Evolutionary conservation across 2,888 invertebrate species (phyloP).

Genomic region (Andrena chrysosceles): DNA sequence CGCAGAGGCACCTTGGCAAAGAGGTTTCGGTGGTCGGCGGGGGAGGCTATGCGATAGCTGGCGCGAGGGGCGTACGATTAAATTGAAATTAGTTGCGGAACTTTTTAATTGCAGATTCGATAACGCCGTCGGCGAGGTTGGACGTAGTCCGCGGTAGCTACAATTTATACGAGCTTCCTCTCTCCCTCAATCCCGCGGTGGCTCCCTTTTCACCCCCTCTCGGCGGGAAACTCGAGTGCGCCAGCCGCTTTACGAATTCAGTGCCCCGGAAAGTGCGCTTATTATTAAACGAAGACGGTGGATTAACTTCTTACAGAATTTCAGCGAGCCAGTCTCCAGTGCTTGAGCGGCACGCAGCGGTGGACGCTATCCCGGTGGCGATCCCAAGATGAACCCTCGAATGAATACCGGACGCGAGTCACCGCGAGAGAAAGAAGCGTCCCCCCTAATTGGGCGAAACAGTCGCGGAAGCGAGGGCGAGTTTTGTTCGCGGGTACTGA

Average conservation of each 20-base stretch:
- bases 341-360: not conserved
- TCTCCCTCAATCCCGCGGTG: not conserved
- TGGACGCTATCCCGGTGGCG: constrained; percentile 16
- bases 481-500: not conserved
- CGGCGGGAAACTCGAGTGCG: constrained; percentile 49
- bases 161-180: constrained; percentile 72
- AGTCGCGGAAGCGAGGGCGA: not conserved
- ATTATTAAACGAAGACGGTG: constrained; percentile 75
- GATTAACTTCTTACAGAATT: constrained; percentile 69
- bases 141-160: constrained; percentile 60
- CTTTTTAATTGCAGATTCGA: constrained; percentile 84
- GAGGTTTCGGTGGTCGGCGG: not conserved
- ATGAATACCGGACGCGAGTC: constrained; percentile 27
- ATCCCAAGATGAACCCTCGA: constrained; percentile 31
- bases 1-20: constrained; percentile 7
- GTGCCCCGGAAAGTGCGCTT: constrained; percentile 70
- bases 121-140: constrained; percentile 72
- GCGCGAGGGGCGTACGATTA: constrained; percentile 75
- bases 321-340: not conserved
- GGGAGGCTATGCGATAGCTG: constrained; percentile 36
- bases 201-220: not conserved
- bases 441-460: constrained; percentile 17
- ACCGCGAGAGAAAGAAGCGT: not conserved
- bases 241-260: constrained; percentile 72
- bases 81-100: constrained; percentile 83